Conservation (phyloP, 2,797 vertebrate genomes). For the Molossus molossus region DNA sequence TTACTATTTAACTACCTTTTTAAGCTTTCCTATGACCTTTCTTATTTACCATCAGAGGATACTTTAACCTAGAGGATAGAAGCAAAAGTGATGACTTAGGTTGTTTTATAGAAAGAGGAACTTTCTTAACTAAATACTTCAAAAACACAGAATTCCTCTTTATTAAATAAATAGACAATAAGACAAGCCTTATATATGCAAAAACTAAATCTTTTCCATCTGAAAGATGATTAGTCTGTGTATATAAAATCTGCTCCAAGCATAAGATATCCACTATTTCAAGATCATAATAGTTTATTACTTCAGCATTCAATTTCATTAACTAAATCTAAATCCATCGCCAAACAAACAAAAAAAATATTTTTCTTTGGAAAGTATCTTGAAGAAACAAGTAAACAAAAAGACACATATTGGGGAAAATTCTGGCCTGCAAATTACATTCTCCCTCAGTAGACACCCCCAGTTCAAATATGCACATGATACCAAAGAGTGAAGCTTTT, state of each 20-base stretch:
- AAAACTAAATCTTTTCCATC: background rate
- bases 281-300: constrained; percentile 3
- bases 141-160: background rate
- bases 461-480: background rate
- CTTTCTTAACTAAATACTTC: background rate
- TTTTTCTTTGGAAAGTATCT: constrained; percentile 20
- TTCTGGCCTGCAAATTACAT: background rate
- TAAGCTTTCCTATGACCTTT: background rate
- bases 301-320: background rate
- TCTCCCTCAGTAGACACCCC: background rate
- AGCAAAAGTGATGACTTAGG: background rate
- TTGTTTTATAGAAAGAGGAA: background rate
- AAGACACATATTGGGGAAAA: background rate
- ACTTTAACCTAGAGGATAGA: background rate
- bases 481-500: background rate
- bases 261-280: background rate
- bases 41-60: background rate
- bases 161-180: background rate
- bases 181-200: background rate
- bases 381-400: constrained; percentile 10
- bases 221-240: background rate
- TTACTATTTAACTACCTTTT: background rate
- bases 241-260: background rate
- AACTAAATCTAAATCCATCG: background rate
- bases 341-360: background rate